Base-by-base conservation (phyloP, 2,797 vertebrate species). In the Oreochromis grahami region DNA sequence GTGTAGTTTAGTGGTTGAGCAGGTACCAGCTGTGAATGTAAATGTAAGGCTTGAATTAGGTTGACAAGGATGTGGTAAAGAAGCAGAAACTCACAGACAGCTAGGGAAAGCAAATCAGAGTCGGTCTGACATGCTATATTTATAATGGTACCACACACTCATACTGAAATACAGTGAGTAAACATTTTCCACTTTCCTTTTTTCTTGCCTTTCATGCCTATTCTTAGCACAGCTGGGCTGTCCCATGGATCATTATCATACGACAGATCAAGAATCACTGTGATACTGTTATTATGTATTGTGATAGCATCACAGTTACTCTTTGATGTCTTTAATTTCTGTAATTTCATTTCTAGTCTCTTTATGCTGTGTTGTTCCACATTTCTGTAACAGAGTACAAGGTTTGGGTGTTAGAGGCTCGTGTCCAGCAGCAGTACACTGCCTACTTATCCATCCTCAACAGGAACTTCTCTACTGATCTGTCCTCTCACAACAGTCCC, bases 401-500 rank as follows among this genome's bases (percentile, higher is more conserved):
- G 85, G 95, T 97, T 0, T 96, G 96, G 95, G 89, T 93, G 17
- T 83, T 95, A 32, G 97, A 98, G 90, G 90, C 84, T 0, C 89
- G 94, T 0, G 11, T 96, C 68, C 94, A 96, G 92, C 96, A 97
- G 86, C 96, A 97, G 85, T 99, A 97, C 89, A 94, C 96, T 0
- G 97, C 96, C 82, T 95, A 96, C 72, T 76, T 98, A 34, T 93
- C 96, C 6, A 96, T 98, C 86, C 91, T 97, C 82, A 98, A 98
- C 88, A 95, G 90, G 45, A 96, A 92, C 68, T 98, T 97, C 93
- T 96, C 95, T 8, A 74, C 91, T 0, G 96, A 96, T 41, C 95
- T 98, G 0, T 95, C 97, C n/a, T 95, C 93, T 43, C 95, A 96
- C 72, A 95, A 92, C 88, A 97, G 95, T 86, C 90, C 89, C 5